phyloP scores from a whole-genome alignment of 2,113 vertebrate genomes.

The Saimiri boliviensis region DNA sequence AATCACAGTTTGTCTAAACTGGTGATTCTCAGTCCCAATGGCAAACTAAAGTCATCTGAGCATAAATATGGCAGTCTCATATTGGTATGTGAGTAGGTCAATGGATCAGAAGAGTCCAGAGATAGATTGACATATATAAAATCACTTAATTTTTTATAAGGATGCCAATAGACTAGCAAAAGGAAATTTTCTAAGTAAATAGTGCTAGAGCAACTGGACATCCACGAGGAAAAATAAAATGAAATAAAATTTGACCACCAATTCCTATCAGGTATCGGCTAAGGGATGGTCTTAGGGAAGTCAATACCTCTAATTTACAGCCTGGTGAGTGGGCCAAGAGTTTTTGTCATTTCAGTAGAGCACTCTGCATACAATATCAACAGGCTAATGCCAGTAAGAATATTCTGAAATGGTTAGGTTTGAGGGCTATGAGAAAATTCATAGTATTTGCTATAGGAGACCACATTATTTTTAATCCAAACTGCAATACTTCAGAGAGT shows the following conservation, averaged over 20 bases:
- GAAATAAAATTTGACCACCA: background rate
- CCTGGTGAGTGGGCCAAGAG: background rate
- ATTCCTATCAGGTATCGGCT: background rate
- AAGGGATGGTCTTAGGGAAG: background rate
- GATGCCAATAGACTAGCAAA: background rate
- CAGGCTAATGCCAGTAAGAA: background rate
- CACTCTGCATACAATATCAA: background rate
- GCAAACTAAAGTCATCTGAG: background rate
- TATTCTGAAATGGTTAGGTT: background rate
- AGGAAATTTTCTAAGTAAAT: background rate
- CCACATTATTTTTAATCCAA: background rate
- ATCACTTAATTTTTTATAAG: background rate
- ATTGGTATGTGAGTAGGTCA: background rate
- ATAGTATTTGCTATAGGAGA: background rate
- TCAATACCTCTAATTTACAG: background rate
- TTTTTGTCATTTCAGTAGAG: background rate
- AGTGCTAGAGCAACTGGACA: background rate
- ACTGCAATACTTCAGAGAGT: background rate
- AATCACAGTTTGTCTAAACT: background rate
- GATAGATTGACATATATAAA: slow-evolving; percentile 1
- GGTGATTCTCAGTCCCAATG: background rate
- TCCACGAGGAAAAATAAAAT: background rate
- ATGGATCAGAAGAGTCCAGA: background rate
- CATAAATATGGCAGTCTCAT: background rate
- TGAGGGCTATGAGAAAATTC: background rate